phyloP scores from a whole-genome alignment of 2,113 vertebrate species.

The Corydoras sp. region DNA sequence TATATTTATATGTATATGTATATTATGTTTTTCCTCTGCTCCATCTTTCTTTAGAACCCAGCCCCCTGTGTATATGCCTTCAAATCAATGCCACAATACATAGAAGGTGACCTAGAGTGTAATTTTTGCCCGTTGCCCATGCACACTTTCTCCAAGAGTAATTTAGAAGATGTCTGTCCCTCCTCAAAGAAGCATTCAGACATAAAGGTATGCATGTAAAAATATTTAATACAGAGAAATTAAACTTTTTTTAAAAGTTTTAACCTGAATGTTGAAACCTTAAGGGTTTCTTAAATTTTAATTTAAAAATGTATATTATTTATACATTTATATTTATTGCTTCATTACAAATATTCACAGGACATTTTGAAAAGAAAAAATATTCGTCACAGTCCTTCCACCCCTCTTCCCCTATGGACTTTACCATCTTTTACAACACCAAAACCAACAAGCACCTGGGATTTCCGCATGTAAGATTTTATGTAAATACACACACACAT shows the following conservation, averaged over 20 bases:
- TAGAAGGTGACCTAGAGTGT: slow-evolving; percentile 74
- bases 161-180: slow-evolving; percentile 48
- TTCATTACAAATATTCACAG: slow-evolving; percentile 53
- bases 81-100: slow-evolving; percentile 68
- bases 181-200: slow-evolving; percentile 69
- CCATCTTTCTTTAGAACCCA: slow-evolving; percentile 72
- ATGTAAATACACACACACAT: not conserved
- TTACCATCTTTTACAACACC: slow-evolving; percentile 49
- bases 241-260: too few species aligned
- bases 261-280: too few species aligned
- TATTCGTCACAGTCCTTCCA: slow-evolving; percentile 73
- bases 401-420: slow-evolving; percentile 49
- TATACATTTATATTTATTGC: not conserved
- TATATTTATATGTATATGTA: not conserved
- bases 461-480: slow-evolving; percentile 63
- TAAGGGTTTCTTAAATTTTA: too few species aligned
- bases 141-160: slow-evolving; percentile 58
- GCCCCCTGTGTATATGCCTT: slow-evolving; percentile 70
- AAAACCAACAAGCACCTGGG: slow-evolving; percentile 27
- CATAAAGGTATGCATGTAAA: slow-evolving; percentile 59
- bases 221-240: not conserved
- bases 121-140: slow-evolving; percentile 80
- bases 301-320: too few species aligned
- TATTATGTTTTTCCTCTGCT: not conserved
- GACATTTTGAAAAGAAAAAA: slow-evolving; percentile 72